A percentile compares a stretch with the other conserved stretches of the same genome.
phyloP scores from a whole-genome alignment of 2,113 vertebrate species.

The Pungitius pungitius region DNA sequence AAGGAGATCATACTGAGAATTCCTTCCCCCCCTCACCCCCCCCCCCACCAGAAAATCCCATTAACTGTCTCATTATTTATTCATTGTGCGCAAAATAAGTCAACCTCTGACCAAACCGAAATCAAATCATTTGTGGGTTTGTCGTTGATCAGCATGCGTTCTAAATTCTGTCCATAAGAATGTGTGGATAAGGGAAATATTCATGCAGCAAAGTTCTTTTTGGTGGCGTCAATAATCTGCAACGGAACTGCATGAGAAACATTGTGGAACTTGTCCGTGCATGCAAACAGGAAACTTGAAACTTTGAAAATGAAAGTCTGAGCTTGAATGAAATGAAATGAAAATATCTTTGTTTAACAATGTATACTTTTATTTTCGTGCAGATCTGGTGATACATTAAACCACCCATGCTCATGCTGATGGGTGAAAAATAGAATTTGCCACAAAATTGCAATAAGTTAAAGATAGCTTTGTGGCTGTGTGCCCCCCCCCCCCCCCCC shows the following conservation, averaged over 20 bases:
- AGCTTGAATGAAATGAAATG: neutral
- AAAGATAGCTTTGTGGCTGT: constrained; percentile 55
- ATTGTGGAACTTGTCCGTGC: constrained; percentile 1
- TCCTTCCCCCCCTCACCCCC: constrained; percentile 6
- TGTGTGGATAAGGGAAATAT: neutral
- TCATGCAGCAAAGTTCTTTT: constrained; percentile 10
- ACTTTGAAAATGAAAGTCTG: neutral
- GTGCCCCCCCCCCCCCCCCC: constrained; percentile 65
- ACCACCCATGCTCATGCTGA: constrained; percentile 39
- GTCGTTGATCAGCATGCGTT: neutral
- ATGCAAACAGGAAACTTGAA: neutral
- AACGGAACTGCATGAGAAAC: neutral
- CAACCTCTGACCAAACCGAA: neutral
- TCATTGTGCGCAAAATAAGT: constrained; percentile 21
- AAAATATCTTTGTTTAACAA: neutral
- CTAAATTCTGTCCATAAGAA: neutral
- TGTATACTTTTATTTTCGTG: neutral
- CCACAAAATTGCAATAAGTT: constrained; percentile 52
- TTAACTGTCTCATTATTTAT: constrained; percentile 51
- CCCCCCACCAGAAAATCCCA: constrained; percentile 46
- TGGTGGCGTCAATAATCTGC: constrained; percentile 2
- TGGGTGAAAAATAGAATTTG: constrained; percentile 14
- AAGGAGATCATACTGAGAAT: constrained; percentile 43
- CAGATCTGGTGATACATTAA: constrained; percentile 2
- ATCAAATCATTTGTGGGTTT: neutral